Evolutionary conservation across 2,113 vertebrate species (phyloP).

Genomic region (Syngnathoides biaculeatus): DNA sequence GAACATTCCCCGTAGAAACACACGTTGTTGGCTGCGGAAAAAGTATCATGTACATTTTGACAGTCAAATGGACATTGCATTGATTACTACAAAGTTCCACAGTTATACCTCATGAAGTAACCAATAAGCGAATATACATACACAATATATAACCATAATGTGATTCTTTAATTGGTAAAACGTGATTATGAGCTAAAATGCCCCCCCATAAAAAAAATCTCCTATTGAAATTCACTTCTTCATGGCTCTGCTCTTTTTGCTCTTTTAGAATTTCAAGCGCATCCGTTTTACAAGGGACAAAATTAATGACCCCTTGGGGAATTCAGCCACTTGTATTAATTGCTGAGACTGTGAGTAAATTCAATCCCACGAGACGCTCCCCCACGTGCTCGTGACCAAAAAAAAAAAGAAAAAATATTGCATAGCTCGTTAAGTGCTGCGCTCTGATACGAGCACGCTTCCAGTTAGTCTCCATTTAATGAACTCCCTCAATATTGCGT

Average conservation of each 20-base stretch:
- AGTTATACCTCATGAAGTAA: no score
- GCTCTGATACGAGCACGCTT: conserved; percentile 26
- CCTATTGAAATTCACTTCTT: neutral
- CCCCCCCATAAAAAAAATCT: neutral
- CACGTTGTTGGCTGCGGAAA: conserved; percentile 88
- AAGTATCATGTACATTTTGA: neutral
- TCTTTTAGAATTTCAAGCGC: conserved; percentile 10
- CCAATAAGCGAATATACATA: neutral
- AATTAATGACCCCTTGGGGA: conserved; percentile 25
- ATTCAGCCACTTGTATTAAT: conserved; percentile 36
- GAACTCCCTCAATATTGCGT: conserved; percentile 14
- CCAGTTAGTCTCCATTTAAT: conserved; percentile 35
- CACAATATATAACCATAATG: no score
- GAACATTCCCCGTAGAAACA: conserved; percentile 98
- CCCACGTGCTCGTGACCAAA: conserved; percentile 30
- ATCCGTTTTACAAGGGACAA: conserved; percentile 16
- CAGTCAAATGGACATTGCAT: no score
- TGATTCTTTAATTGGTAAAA: neutral
- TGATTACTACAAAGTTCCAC: no score
- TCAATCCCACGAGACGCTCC: conserved; percentile 35
- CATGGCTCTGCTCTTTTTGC: neutral
- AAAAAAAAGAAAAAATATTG: no score
- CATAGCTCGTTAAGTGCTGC: conserved; percentile 44
- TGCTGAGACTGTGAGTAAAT: conserved; percentile 43
- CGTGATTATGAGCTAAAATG: neutral